A percentile compares a stretch with the other conserved stretches of the same genome.
phyloP scores from a whole-genome alignment of 2,888 invertebrate genomes.

The Liopterus haemorrhoidalis region DNA sequence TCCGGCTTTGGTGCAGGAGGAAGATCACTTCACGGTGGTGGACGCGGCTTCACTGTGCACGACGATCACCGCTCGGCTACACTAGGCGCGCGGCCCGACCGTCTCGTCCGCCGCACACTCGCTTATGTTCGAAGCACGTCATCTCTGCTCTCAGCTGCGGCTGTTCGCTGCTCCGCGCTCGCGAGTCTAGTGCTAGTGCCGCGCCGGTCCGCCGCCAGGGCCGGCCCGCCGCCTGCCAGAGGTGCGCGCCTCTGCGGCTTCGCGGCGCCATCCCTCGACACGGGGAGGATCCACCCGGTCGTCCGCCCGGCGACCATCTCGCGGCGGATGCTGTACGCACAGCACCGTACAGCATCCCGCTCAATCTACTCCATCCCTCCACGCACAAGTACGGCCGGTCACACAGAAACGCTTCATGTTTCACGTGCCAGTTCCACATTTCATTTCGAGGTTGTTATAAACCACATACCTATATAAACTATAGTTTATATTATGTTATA shows the following conservation, averaged over 20 bases:
- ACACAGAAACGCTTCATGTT: no score
- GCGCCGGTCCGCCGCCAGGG: slow-evolving; percentile 12
- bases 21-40: slow-evolving; percentile 2
- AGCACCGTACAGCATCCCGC: no score
- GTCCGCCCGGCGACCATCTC: slow-evolving; percentile 9
- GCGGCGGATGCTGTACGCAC: slow-evolving; percentile 19
- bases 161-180: slow-evolving; percentile 5
- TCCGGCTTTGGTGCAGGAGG: slow-evolving; percentile 6
- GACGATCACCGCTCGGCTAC: slow-evolving; percentile 26
- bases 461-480: no score
- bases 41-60: slow-evolving; percentile 12
- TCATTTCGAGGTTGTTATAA: no score
- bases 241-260: no score
- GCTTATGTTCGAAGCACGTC: slow-evolving; percentile 18
- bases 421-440: no score
- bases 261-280: no score
- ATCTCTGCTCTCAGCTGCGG: slow-evolving; percentile 9
- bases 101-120: slow-evolving; percentile 26
- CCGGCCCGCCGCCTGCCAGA: slow-evolving; percentile 16
- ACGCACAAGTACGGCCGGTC: no score
- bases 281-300: slow-evolving; percentile 8
- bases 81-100: slow-evolving; percentile 32
- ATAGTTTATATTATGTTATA: no score
- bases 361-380: no score
- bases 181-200: no score